Evolutionary conservation across 2,888 invertebrate species (phyloP).

Genomic region (Ormyrus pomaceus): DNA sequence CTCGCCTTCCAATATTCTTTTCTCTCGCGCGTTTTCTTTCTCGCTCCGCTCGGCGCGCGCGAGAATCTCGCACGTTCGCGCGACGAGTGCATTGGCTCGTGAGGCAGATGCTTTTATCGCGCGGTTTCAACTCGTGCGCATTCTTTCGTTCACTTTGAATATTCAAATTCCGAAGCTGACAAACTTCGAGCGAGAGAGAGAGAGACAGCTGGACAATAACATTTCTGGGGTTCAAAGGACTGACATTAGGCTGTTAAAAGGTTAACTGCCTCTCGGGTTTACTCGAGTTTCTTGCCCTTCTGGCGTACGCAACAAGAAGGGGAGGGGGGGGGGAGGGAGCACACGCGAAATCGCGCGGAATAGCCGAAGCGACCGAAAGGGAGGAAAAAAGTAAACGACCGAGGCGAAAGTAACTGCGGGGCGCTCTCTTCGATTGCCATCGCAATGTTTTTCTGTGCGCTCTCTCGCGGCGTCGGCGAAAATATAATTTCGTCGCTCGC

Average conservation of each 20-base stretch:
- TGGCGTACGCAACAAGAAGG: conserved; percentile 24
- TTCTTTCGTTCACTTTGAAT: conserved; percentile 16
- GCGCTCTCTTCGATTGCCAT: conserved; percentile 36
- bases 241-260: conserved; percentile 43
- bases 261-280: conserved; percentile 42
- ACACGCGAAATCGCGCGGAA: neutral
- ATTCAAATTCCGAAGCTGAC: conserved; percentile 20
- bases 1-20: neutral
- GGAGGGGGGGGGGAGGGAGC: neutral
- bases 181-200: neutral
- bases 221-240: conserved; percentile 39
- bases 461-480: neutral
- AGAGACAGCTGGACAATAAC: conserved; percentile 14
- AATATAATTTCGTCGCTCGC: no score
- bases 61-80: conserved; percentile 6
- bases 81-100: conserved; percentile 7
- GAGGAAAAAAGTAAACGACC: neutral
- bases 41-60: neutral
- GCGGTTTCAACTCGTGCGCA: conserved; percentile 9
- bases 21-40: conserved; percentile 3
- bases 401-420: conserved; percentile 4
- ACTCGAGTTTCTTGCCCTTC: conserved; percentile 56
- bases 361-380: neutral
- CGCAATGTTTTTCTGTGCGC: neutral
- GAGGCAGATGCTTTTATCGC: conserved; percentile 8